phyloP scores from a whole-genome alignment of 1,140 invertebrate species.

The Musca domestica region DNA sequence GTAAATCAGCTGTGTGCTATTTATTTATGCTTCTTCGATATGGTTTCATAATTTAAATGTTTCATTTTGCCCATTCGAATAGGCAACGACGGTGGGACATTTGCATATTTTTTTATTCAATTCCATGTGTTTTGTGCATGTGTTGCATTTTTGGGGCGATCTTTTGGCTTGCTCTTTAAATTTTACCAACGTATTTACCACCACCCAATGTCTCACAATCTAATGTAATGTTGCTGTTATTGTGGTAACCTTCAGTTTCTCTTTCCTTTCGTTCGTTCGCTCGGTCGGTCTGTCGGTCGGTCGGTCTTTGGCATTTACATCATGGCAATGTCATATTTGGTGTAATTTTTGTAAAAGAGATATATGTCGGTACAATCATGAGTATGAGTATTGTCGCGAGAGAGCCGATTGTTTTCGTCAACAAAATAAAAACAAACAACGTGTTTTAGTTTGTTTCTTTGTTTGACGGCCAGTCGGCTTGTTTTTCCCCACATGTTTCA shows the following conservation, averaged over 20 bases:
- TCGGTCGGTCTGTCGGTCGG: too few species aligned
- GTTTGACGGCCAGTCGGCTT: too few species aligned
- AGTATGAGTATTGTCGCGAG: background rate
- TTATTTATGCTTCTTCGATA: too few species aligned
- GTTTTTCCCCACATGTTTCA: too few species aligned
- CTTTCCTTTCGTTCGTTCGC: background rate
- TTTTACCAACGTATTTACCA: background rate
- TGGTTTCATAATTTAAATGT: too few species aligned
- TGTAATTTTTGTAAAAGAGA: too few species aligned
- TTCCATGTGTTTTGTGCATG: background rate
- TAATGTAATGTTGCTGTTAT: background rate
- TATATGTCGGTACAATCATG: too few species aligned
- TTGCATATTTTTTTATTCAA: too few species aligned
- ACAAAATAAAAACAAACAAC: conserved; percentile 5
- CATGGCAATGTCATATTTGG: background rate
- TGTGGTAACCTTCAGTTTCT: conserved; percentile 19
- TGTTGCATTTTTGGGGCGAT: background rate
- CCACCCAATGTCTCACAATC: too few species aligned
- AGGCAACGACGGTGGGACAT: too few species aligned
- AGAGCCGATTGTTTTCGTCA: background rate
- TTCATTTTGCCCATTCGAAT: too few species aligned
- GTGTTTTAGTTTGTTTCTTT: conserved; percentile 2
- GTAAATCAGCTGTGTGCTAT: too few species aligned
- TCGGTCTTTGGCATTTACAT: conserved; percentile 7
- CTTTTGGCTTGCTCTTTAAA: conserved; percentile 3